Conservation (phyloP, 2,888 invertebrate genomes). For the Salpingus planirostris region DNA sequence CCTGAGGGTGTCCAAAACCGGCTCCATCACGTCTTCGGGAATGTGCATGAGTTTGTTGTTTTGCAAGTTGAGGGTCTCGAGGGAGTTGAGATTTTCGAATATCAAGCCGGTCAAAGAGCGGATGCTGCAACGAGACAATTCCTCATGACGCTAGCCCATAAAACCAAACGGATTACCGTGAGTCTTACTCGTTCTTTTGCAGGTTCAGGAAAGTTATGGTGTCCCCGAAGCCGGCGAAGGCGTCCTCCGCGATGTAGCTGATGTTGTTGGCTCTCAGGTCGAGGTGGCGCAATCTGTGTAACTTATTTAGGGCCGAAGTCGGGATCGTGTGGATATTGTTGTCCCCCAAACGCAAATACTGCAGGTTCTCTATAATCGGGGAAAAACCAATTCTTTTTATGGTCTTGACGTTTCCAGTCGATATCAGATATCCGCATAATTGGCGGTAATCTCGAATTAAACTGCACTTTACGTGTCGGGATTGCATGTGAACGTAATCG, state of each 20-base stretch:
- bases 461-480: too few species aligned
- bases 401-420: too few species aligned
- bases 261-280: conserved; percentile 86
- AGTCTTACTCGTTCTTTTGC: conserved; percentile 80
- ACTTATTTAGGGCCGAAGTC: conserved; percentile 69
- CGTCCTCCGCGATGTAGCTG: conserved; percentile 71
- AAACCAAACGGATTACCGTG: too few species aligned
- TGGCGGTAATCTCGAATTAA: background rate
- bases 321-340: conserved; percentile 82
- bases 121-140: conserved; percentile 51
- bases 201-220: conserved; percentile 87
- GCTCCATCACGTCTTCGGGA: conserved; percentile 82
- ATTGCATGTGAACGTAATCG: too few species aligned
- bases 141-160: conserved; percentile 3
- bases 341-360: conserved; percentile 81
- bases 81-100: conserved; percentile 80
- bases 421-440: background rate
- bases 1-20: conserved; percentile 75
- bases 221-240: conserved; percentile 81
- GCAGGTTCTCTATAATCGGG: conserved; percentile 77
- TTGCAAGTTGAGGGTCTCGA: conserved; percentile 80
- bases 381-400: conserved; percentile 2
- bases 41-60: conserved; percentile 80
- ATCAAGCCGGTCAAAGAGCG: conserved; percentile 72
- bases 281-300: conserved; percentile 80